Percentiles rank a stretch among this genome's conserved stretches.
These are phyloP conservation scores for Synergus gifuensis DNA, from an alignment of 2,888 invertebrate genomes.

Conservation along the genomic window DNA sequence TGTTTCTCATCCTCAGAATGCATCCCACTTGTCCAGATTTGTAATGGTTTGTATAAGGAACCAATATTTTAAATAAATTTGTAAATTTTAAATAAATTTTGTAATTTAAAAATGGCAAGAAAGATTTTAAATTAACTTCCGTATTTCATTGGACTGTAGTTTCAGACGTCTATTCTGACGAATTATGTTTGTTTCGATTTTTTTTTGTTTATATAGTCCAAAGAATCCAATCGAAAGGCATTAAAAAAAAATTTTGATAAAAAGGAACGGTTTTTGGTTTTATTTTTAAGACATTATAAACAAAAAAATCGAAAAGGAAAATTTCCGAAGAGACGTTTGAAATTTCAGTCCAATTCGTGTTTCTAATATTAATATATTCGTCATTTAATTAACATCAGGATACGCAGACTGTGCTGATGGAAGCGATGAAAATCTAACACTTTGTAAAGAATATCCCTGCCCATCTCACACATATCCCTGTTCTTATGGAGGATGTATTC, in stretches of 20 bases:
- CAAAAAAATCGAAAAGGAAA: too few species aligned
- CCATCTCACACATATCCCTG: conserved; percentile 62
- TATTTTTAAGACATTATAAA: too few species aligned
- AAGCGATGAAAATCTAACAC: conserved; percentile 62
- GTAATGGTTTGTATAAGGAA: conserved; percentile 59
- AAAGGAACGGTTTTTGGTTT: too few species aligned
- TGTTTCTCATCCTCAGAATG: conserved; percentile 61
- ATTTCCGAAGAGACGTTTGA: background rate
- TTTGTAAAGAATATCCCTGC: conserved; percentile 64
- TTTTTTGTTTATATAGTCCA: too few species aligned
- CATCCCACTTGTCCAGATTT: conserved; percentile 58
- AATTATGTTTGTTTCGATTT: too few species aligned
- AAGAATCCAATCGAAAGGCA: too few species aligned
- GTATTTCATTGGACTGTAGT: too few species aligned
- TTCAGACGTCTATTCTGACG: too few species aligned
- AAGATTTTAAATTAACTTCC: too few species aligned
- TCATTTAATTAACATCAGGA: conserved; percentile 55
- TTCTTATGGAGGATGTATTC: conserved; percentile 65
- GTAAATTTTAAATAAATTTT: too few species aligned
- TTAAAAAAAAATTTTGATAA: too few species aligned
- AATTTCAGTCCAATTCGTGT: background rate
- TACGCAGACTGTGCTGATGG: conserved; percentile 63
- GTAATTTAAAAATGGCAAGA: background rate
- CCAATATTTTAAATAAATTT: background rate
- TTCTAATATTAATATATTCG: background rate